Evolutionary conservation across 2,888 invertebrate species (phyloP), one percentile per base, ranked within the genome.

Genomic region (Amiota mariae): DNA sequence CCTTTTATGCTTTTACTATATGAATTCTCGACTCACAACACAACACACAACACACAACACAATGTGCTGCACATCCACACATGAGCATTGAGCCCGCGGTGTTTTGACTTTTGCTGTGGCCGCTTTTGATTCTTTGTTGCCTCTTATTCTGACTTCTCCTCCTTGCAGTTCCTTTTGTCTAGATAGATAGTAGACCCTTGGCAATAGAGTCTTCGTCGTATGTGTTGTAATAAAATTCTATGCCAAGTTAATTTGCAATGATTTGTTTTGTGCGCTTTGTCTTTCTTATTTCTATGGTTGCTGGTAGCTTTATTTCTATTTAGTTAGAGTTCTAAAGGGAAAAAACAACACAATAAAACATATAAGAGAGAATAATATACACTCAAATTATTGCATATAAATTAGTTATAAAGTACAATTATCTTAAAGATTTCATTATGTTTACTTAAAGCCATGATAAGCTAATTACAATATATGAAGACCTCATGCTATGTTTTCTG

Each of bases 161-260:
- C n/a, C 18, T 8, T 11, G 8, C 18, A 20, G 59, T 9, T n/a
- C 18, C 18, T 15, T 59, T 57, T 57, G 57, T 57, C 18, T 57
- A 57, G n/a, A n/a, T n/a, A 4, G 36, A 6, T 36, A 36, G 36
- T 36, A 36, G 36, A 18, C 56, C 8, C 56, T 59, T 10, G 24
- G 12, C 15, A n/a, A 15, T 54, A 3, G 13, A n/a, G n/a, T n/a
- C 54, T 20, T 59, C 15, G 59, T 59, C 46, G 46, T 12, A n/a
- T 63, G 63, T 24, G 63, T 24, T 54, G 36, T 68, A 68, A 68
- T 68, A 68, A 54, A 68, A 54, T 54, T 68, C 54, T 68, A 24
- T 47, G 48, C 20, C 81, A 77, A 81, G 79, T 80, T 83, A 83
- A 82, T 83, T 83, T 82, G 82, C 81, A 77, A 75, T 79, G 81